Evolutionary conservation across 2,797 vertebrate genomes (phyloP), one percentile per base, ranked within the genome.

Genomic region (Cebuella pygmaea): DNA sequence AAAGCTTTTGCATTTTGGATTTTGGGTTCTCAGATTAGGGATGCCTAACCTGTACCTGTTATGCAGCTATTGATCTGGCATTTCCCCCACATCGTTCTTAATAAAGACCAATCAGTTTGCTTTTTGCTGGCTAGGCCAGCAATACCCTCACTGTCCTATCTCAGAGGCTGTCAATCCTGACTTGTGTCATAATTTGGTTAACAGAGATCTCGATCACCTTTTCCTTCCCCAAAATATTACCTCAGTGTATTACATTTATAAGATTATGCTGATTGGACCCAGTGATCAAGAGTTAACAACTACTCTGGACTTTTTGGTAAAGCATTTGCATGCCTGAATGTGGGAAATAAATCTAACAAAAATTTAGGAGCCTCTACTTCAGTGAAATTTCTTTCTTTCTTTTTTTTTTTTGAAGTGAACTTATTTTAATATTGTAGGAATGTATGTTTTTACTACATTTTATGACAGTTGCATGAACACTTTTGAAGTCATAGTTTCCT

Each of bases 381-480:
- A 74, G 70, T 74, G 22, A 26, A 74, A 74, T 74, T 52, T 52
- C 17, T 52, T 52, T 52, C 5, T 50, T 17, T 39, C 1, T 50
- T 17, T 39, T 50, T 52, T 50, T 50, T 50, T 52, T 52, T 84
- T 87, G 93, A 67, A 83, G 8, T 95, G 70, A 88, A 88, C 36
- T 93, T 92, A 74, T 76, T 86, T 96, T 79, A 90, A 20, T 88
- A 79, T 86, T 76, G 17, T 88, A 9, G 15, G 30, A 94, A 92
- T 93, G 27, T n/a, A 33, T 85, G 59, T 52, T 93, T 95, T 93
- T 70, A 48, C 88, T 93, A 22, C 1, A 30, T 15, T 88, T 94
- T 86, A 75, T 87, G 91, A 75, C 94, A 94, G 55, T 88, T 19
- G 50, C 50, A 67, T 93, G 55, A 96, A 27, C n/a, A 81, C 67